Evolutionary conservation across 2,888 invertebrate species (phyloP).

Genomic region (Leucozona laternaria): DNA sequence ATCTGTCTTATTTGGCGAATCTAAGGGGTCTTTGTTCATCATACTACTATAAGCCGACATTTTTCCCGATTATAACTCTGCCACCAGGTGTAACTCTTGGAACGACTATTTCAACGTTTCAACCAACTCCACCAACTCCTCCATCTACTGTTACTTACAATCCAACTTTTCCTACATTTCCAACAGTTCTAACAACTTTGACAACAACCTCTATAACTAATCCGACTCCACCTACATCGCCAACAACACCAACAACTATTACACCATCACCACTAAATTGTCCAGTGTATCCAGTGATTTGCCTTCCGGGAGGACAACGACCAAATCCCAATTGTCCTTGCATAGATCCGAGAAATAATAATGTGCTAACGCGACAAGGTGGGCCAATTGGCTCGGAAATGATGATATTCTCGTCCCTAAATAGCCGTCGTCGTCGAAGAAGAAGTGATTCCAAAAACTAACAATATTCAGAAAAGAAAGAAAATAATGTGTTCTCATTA

Average conservation of each 20-base stretch:
- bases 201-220: constrained; percentile 50
- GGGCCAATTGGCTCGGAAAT: constrained; percentile 77
- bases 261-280: constrained; percentile 68
- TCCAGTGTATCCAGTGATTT: constrained; percentile 80
- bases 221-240: constrained; percentile 47
- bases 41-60: constrained; percentile 77
- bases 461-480: background rate
- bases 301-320: constrained; percentile 79
- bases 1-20: constrained; percentile 82
- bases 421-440: constrained; percentile 76
- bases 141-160: constrained; percentile 72
- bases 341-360: constrained; percentile 81
- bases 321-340: constrained; percentile 82
- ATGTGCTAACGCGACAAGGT: constrained; percentile 24
- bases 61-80: constrained; percentile 80
- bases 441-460: constrained; percentile 76
- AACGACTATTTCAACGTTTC: constrained; percentile 63
- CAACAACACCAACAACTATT: background rate
- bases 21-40: constrained; percentile 82
- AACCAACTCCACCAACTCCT: constrained; percentile 46
- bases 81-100: constrained; percentile 78
- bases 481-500: constrained; percentile 18
- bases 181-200: constrained; percentile 39
- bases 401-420: constrained; percentile 80
- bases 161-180: constrained; percentile 69